Base-by-base conservation (phyloP, 2,888 invertebrate genomes). In the Plagodis dolabraria region DNA sequence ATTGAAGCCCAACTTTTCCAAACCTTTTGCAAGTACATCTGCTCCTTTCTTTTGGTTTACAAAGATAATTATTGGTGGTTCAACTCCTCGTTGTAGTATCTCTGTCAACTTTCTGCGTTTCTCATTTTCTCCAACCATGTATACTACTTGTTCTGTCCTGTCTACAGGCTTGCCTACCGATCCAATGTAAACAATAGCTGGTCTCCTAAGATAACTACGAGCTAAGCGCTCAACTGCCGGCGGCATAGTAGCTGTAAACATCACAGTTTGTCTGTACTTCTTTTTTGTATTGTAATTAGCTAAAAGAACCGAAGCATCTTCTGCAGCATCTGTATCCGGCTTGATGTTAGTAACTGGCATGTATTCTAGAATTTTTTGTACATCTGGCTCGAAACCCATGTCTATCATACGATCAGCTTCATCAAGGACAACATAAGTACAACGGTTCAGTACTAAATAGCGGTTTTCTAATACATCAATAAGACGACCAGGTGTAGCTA, bases 211-310 rank as follows among this genome's bases (percentile, higher is more conserved):
- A 89, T 99, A 99, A 36, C 96, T 97, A 65, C 99, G 94, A 0
- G 99, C 99, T 65, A 99, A 91, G 63, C 99, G 94, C 91, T 99
- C 99, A 2, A 99, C 99, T 4, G 99, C 98, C 0, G 99, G 96
- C 7, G 99, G 99, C 99, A 99, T 99, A 67, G 99, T 99, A 5
- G 99, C 99, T 50, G 99, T 99, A 89, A 99, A 99, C 99, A 99
- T 99, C 83, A 99, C 99, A 76, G 99, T 99, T 96, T 99, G 99
- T 83, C 99, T 94, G 86, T 97, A 99, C 86, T 99, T 99, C 85
- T 99, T 97, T 86, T 98, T 99, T 0, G 98, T 96, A 80, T 97
- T 96, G 80, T 99, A 99, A 87, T 99, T 99, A 38, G 96, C 97
- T 87, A 99, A 94, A 56, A 99, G 92, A 71, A 97, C 96, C 47